Conservation (phyloP, 2,113 vertebrate species). For the Hoplias malabaricus region DNA sequence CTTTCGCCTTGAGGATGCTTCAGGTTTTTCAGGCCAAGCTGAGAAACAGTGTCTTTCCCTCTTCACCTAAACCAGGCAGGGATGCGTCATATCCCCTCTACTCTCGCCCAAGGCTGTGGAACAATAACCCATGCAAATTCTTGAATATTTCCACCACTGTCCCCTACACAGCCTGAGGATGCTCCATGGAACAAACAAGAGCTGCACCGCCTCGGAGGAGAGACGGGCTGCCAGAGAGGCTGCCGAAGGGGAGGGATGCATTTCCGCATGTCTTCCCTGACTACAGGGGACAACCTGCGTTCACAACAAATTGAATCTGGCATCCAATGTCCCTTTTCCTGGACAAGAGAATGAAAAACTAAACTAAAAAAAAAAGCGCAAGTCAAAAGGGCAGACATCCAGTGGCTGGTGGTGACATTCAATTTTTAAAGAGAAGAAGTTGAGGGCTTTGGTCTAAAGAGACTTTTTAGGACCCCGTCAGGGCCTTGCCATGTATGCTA, state of each 20-base stretch:
- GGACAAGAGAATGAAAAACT: neutral
- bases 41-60: neutral
- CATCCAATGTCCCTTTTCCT: slow-evolving; percentile 9
- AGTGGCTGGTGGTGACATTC: slow-evolving; percentile 18
- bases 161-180: neutral
- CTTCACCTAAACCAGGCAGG: neutral
- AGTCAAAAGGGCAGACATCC: slow-evolving; percentile 6
- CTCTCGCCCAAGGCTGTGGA: neutral
- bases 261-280: slow-evolving; percentile 51
- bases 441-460: neutral
- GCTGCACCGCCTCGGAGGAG: neutral
- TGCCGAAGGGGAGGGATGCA: slow-evolving; percentile 20
- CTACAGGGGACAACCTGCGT: slow-evolving; percentile 38
- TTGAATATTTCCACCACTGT: neutral
- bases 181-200: slow-evolving; percentile 15
- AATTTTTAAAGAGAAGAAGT: slow-evolving; percentile 10
- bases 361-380: slow-evolving; percentile 30
- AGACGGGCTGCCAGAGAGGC: slow-evolving; percentile 22
- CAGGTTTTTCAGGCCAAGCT: neutral
- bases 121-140: slow-evolving; percentile 4
- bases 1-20: neutral
- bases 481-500: neutral
- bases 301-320: slow-evolving; percentile 41
- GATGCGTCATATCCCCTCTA: slow-evolving; percentile 4
- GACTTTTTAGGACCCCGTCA: neutral